Evolutionary conservation across 2,888 invertebrate genomes (phyloP), one percentile per base, ranked within the genome.

Genomic region (Ametastegia equiseti): DNA sequence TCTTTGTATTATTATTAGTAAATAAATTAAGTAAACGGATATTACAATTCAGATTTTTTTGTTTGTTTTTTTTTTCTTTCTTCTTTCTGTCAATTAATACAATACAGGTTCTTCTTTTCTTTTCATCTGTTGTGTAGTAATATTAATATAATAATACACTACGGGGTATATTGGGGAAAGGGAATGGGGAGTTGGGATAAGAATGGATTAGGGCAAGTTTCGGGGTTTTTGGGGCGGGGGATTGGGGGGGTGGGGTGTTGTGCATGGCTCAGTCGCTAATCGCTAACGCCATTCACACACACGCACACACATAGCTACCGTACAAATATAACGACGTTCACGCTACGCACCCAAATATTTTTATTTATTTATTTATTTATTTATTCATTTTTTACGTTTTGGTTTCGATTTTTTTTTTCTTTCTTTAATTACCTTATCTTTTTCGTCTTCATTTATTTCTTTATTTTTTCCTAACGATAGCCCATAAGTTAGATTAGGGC

Each of bases 1-100:
- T 80, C 85, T 88, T 87, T 83, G 87, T 86, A 36, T 85, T 80
- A 36, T 85, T 80, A 86, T 88, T 87, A 87, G 87, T 88, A 85
- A 90, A 90, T 90, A 90, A 90, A 90, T 90, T 89, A 90, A 90
- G 88, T 89, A 89, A 90, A 90, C 86, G 84, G 87, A 88, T 84
- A 86, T 84, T 88, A 87, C 45, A 71, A 30, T 60, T 42, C 36
- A 79, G 57, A 54, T 15, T 7, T 57, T 60, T 60, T 54, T 45
- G 47, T 69, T 78, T 42, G 27, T 2, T 42, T n/a, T 81, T 60
- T 75, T 71, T 30, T 63, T 45, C 23, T 47, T 60, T 65, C 36
- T 75, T 71, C 27, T 73, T 60, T 19, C 33, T 27, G 60, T 78
- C 69, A 82, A 82, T 79, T 82, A 80, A 82, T 78, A 75, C 80